Evolutionary conservation across 2,797 vertebrate species (phyloP), one percentile per base, ranked within the genome.

Genomic region (Sparus aurata): DNA sequence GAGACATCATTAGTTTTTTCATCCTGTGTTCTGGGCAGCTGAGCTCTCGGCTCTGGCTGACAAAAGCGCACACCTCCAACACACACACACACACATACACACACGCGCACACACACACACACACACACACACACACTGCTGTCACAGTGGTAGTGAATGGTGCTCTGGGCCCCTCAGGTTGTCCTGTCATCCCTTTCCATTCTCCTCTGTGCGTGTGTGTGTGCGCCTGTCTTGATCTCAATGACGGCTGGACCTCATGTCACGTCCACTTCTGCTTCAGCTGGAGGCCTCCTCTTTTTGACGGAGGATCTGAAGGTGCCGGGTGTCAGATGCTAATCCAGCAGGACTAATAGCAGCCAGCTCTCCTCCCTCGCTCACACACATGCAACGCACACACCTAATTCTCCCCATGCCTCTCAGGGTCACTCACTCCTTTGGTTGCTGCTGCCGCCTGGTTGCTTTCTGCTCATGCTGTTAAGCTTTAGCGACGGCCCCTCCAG

Each of bases 1-100:
- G 80, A 90, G 81, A 81, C 79, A 50, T 93, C 80, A 90, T 91
- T 90, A 75, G 82, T 65, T 89, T 88, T 88, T 82, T 69, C 62
- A 87, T 85, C 74, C 85, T 50, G 63, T 75, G 62, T 61, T 85
- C 59, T 61, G 64, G 69, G 43, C 77, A 81, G 82, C 66, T 77
- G 58, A 83, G 79, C 73, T 79, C 71, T 68, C 38, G n/a, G 45
- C 49, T 52, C 52, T 7, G 41, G 43, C 64, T 65, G 73, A 79
- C 38, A 81, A 70, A 86, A 73, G 2, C 60, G 30, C 75, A 73
- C 61, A 72, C 58, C 52, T 65, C 45, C 16, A 43, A 38, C 55
- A 41, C 73, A 77, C 65, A 70, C 58, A 34, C 47, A 68, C 57
- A 43, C 52, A 43, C 30, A 53, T 49, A 38, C 73, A 50, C 57